phyloP scores from a whole-genome alignment of 1,140 invertebrate genomes.

The Bombus polaris region DNA sequence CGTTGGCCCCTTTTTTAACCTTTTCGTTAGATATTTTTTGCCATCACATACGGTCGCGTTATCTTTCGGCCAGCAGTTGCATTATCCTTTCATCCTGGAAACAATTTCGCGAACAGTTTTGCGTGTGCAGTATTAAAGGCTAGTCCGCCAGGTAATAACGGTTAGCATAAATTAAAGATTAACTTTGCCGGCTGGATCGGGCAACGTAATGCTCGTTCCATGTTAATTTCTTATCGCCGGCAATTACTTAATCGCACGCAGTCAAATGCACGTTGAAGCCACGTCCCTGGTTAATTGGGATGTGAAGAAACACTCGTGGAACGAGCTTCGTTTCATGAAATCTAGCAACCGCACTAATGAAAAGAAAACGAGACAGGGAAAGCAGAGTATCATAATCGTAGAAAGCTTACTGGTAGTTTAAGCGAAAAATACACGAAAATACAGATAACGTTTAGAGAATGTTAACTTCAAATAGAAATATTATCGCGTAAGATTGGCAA shows the following conservation, averaged over 20 bases:
- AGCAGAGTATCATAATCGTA: neutral
- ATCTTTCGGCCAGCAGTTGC: slow-evolving; percentile 32
- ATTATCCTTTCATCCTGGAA: slow-evolving; percentile 56
- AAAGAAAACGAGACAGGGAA: neutral
- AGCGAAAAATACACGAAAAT: neutral
- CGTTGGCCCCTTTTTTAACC: neutral
- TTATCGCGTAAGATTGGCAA: neutral
- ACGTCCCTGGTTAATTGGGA: slow-evolving; percentile 30
- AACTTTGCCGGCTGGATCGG: slow-evolving; percentile 48
- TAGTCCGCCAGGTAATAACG: slow-evolving; percentile 58
- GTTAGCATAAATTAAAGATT: slow-evolving; percentile 67
- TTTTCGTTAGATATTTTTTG: neutral
- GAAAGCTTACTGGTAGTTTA: too few species aligned
- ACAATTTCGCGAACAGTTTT: slow-evolving; percentile 54
- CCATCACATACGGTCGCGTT: neutral
- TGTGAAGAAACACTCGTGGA: slow-evolving; percentile 14
- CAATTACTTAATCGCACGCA: slow-evolving; percentile 62
- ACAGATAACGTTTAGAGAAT: neutral
- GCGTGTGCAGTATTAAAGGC: slow-evolving; percentile 57
- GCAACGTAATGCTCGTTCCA: slow-evolving; percentile 55
- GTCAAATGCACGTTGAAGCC: slow-evolving; percentile 38
- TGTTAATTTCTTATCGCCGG: slow-evolving; percentile 65
- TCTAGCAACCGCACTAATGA: neutral
- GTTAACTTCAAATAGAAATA: neutral
- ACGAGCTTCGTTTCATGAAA: neutral